These are phyloP conservation scores for Sceliomorpha sp. DNA, from an alignment of 2,888 invertebrate genomes.

Conservation along the genomic window DNA sequence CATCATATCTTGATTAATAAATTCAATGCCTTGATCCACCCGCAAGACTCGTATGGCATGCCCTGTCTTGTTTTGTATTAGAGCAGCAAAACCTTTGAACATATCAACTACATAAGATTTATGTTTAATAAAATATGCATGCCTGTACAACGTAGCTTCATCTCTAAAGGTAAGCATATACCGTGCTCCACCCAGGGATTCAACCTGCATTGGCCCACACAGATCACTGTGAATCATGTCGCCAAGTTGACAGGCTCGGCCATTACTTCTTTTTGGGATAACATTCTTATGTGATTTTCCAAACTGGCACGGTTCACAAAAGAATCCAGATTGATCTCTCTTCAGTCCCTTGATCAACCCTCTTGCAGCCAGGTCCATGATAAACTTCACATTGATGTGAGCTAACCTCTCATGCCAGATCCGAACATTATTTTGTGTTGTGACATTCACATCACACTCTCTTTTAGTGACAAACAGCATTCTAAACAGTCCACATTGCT, in stretches of 20 bases:
- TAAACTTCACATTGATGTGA: slow-evolving; percentile 29
- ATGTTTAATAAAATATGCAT: slow-evolving; percentile 54
- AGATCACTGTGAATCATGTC: slow-evolving; percentile 50
- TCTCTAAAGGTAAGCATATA: slow-evolving; percentile 54
- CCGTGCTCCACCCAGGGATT: slow-evolving; percentile 50
- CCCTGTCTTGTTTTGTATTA: slow-evolving; percentile 17
- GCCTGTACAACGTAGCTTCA: slow-evolving; percentile 39
- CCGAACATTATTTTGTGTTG: slow-evolving; percentile 1
- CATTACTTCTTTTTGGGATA: slow-evolving; percentile 11
- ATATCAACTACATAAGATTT: slow-evolving; percentile 24
- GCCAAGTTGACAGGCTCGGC: slow-evolving; percentile 9
- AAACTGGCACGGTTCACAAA: slow-evolving; percentile 29
- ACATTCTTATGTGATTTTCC: slow-evolving; percentile 10
- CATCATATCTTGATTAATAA: slow-evolving; percentile 7
- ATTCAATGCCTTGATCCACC: slow-evolving; percentile 30
- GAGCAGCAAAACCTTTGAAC: slow-evolving; percentile 14
- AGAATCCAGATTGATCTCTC: slow-evolving; percentile 23
- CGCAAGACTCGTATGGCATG: slow-evolving; percentile 15
- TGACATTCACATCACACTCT: not conserved
- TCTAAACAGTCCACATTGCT: not conserved
- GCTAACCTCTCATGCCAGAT: slow-evolving; percentile 54
- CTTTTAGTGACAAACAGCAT: not conserved
- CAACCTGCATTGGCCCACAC: slow-evolving; percentile 54
- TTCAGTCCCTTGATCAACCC: slow-evolving; percentile 38
- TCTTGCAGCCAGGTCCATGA: not conserved